phyloP scores from a whole-genome alignment of 2,113 vertebrate species.

The Steatornis caripensis region DNA sequence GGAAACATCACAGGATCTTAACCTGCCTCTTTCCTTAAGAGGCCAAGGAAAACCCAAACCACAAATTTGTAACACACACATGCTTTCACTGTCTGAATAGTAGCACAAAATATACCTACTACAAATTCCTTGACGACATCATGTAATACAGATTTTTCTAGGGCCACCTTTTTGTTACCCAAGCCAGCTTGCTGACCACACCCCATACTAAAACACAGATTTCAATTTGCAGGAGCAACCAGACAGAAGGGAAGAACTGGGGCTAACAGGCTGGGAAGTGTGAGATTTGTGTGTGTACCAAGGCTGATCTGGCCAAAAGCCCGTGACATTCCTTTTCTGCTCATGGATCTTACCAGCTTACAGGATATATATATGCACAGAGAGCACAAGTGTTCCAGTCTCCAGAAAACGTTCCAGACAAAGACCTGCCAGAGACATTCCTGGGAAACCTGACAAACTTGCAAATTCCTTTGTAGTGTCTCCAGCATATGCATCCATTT shows the following conservation, averaged over 20 bases:
- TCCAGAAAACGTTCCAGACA: conserved; percentile 62
- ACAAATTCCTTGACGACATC: neutral
- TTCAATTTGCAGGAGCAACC: neutral
- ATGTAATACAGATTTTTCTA: neutral
- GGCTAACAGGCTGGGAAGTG: conserved; percentile 17
- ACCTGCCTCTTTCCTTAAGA: neutral
- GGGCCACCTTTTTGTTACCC: neutral
- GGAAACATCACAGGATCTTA: neutral
- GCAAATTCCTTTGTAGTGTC: conserved; percentile 47
- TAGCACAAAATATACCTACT: neutral
- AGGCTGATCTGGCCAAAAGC: conserved; percentile 16
- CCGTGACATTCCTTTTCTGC: conserved; percentile 41
- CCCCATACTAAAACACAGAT: neutral
- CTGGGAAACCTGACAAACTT: conserved; percentile 70
- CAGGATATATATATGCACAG: conserved; percentile 54
- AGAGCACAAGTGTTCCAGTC: conserved; percentile 30
- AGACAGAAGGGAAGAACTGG: neutral
- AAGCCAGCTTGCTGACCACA: neutral
- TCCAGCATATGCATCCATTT: conserved; percentile 56
- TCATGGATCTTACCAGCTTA: conserved; percentile 45
- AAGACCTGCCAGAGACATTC: conserved; percentile 69
- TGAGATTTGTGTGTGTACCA: conserved; percentile 25
- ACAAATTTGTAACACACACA: neutral
- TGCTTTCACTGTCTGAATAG: neutral
- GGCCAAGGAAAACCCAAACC: neutral